Conservation (phyloP, 1,140 invertebrate genomes). For the Trichonephila clavipes region DNA sequence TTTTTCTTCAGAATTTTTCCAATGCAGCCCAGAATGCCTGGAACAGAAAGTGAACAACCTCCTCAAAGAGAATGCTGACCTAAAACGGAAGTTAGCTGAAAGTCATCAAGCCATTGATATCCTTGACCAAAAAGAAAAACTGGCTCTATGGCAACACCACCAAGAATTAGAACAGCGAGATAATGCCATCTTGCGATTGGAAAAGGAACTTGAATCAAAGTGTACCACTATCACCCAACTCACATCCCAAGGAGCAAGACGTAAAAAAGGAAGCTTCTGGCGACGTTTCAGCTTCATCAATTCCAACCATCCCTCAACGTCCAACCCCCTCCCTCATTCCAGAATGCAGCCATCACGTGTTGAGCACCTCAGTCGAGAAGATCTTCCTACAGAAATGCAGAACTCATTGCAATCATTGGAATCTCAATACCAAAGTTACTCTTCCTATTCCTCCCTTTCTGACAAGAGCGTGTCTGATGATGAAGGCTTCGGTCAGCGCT, state of each 20-base stretch:
- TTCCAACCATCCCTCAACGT: slow-evolving; percentile 56
- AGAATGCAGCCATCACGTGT: slow-evolving; percentile 52
- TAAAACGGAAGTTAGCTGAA: slow-evolving; percentile 49
- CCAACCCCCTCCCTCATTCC: slow-evolving; percentile 14
- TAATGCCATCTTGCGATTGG: slow-evolving; percentile 30
- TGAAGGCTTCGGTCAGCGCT: slow-evolving; percentile 54
- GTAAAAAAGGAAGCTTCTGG: slow-evolving; percentile 64
- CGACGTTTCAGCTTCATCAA: slow-evolving; percentile 41
- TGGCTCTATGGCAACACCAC: slow-evolving; percentile 72
- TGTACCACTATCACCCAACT: background rate
- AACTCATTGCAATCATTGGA: slow-evolving; percentile 57
- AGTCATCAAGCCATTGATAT: slow-evolving; percentile 67
- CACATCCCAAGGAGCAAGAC: background rate
- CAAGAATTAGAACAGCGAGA: slow-evolving; percentile 65
- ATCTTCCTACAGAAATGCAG: slow-evolving; percentile 69
- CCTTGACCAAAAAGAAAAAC: slow-evolving; percentile 71
- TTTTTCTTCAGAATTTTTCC: slow-evolving; percentile 63
- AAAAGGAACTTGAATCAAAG: slow-evolving; percentile 66
- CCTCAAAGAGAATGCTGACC: slow-evolving; percentile 53
- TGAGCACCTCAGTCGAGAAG: slow-evolving; percentile 65
- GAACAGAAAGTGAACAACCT: slow-evolving; percentile 65
- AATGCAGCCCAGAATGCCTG: slow-evolving; percentile 26
- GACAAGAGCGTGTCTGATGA: slow-evolving; percentile 68
- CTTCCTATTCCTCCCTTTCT: slow-evolving; percentile 71
- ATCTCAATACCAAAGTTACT: slow-evolving; percentile 69